Evolutionary conservation across 1,140 invertebrate genomes (phyloP), one percentile per base, ranked within the genome.

Genomic region (Drosophila nigrodunni): DNA sequence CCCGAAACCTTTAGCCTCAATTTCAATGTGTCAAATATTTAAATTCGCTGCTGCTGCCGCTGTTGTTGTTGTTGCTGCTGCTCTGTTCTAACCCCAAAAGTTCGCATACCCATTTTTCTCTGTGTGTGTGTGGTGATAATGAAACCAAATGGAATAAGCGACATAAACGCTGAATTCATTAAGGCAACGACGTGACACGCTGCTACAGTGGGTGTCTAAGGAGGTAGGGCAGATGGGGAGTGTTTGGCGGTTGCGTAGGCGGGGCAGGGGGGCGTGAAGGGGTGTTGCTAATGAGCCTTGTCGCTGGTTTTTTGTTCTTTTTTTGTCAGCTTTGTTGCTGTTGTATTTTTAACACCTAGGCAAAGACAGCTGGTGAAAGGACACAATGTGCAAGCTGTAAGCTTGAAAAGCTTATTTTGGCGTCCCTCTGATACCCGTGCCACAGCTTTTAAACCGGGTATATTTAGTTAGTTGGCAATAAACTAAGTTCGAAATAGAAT

Each of bases 121-220:
- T 57, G 49, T 59, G 41, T 66, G 55, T 52, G 57, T 73, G 57
- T 74, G 37, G 83, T 86, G 85, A 90, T 89, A 89, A 89, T 89
- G 86, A 89, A 90, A 86, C 78, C 86, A 82, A 90, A 89, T 90
- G 86, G 86, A 91, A 91, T 91, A 91, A 91, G 83, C 88, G 86
- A 82, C 77, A 91, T 91, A 91, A 91, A 91, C 83, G 88, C 83
- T 91, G 88, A 91, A 91, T 91, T 91, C 88, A 91, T 91, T 91
- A 89, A 89, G 81, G 62, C 64, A 80, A 71, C 67, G 78, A 89
- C 85, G 85, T 89, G 80, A 80, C 85, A 75, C 80, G 59, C 37
- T 43, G 37, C 37, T 46, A 50, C 34, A 34, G 57, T 18, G 15
- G 30, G 35, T 34, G 41, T 21, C 41, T n/a, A 13, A 58, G 6